Evolutionary conservation across 53 echinoderm and acorn worm genomes (phyloP), one percentile per base, ranked within the genome.

Genomic region (Crossaster papposus): DNA sequence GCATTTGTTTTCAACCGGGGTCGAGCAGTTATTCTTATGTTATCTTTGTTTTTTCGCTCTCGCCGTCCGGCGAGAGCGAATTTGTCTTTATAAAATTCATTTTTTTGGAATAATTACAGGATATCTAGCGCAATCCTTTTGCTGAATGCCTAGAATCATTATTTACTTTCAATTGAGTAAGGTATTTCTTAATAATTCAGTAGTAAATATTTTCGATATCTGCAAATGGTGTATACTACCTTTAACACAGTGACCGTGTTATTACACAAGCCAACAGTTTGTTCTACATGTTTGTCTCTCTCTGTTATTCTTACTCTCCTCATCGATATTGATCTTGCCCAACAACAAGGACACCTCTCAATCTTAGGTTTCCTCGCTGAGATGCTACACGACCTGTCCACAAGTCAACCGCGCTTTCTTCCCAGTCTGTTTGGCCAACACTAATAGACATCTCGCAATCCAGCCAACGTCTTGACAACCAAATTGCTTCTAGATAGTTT

Each of bases 301-400:
- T 20, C 22, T 73, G 74, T 81, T 81, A 23, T 81, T 81, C 82
- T 90, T 72, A 34, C 72, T 33, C 90, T 90, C 58, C 90, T 90
- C 58, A 37, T 82, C 80, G 10, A 65, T 81, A 89, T 89, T n/a
- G 81, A 81, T 81, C 70, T 79, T 51, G 44, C 44, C 51, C n/a
- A 50, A 30, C 28, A 32, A 70, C 71, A 52, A 79, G 70, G 44
- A 50, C 70, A 44, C 79, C 54, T 70, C 51, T 65, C 68, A 31
- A 58, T 26, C 78, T 78, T 80, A 30, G 65, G 70, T 78, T 89
- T 80, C 78, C 74, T 50, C 88, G 36, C 35, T 52, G 51, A 81
- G 89, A 71, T 76, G 81, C 51, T 89, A 79, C 50, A 31, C 44
- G 74, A 87, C 76, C 87, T 72, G 53, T 74, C 32, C 24, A 75